These are phyloP conservation scores for Odontamblyopus lacepedii DNA, from an alignment of 2,797 vertebrate species.

Conservation along the genomic window DNA sequence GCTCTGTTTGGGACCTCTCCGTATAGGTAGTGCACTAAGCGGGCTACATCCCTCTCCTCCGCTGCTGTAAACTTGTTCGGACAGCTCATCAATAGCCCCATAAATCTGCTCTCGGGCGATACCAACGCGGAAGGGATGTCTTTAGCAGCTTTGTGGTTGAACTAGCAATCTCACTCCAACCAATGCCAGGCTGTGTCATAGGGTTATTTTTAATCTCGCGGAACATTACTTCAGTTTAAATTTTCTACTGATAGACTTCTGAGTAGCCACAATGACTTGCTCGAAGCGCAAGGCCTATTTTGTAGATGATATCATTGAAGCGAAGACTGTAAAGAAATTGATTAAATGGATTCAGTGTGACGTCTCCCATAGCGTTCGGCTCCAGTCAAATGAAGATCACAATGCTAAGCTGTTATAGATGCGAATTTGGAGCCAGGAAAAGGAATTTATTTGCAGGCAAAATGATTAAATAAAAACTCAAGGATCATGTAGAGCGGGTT, in stretches of 20 bases:
- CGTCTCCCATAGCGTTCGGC: too few species aligned
- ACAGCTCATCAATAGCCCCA: constrained; percentile 65
- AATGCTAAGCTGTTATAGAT: too few species aligned
- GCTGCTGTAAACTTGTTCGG: constrained; percentile 34
- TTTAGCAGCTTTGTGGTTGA: constrained; percentile 56
- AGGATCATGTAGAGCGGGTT: too few species aligned
- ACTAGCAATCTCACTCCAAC: constrained; percentile 48
- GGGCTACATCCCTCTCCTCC: constrained; percentile 34
- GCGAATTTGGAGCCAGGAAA: too few species aligned
- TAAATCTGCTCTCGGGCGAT: constrained; percentile 65
- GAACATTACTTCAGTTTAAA: constrained; percentile 17
- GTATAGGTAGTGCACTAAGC: constrained; percentile 53
- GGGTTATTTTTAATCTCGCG: constrained; percentile 60
- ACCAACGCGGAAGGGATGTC: constrained; percentile 58
- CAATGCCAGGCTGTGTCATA: constrained; percentile 70
- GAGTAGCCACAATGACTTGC: constrained; percentile 28
- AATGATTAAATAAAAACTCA: too few species aligned
- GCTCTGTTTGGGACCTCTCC: constrained; percentile 51
- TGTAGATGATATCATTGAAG: constrained; percentile 46
- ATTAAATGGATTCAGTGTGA: too few species aligned
- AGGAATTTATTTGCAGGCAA: too few species aligned
- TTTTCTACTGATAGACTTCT: constrained; percentile 51
- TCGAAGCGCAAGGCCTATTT: constrained; percentile 39
- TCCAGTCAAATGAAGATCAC: too few species aligned
- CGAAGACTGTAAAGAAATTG: too few species aligned